These are phyloP conservation scores for Pluvianellus socialis DNA, from an alignment of 2,113 vertebrate genomes.

Conservation along the genomic window DNA sequence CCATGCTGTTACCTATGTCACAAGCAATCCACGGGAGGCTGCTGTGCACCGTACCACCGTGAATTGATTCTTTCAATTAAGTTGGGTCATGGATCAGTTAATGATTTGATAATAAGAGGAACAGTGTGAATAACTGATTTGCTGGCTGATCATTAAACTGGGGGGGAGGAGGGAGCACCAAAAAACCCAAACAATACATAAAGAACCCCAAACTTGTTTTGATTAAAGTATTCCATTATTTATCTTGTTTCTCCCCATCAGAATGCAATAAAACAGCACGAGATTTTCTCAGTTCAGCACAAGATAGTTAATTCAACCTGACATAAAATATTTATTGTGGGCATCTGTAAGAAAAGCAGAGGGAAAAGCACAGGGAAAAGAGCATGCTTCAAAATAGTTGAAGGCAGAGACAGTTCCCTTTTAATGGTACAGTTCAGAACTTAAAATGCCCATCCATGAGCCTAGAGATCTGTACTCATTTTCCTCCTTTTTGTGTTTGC, in stretches of 20 bases:
- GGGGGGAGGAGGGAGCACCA: not conserved
- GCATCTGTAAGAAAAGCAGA: not conserved
- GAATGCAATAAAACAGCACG: not conserved
- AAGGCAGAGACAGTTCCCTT: not conserved
- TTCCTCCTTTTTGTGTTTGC: not conserved
- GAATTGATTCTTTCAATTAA: not conserved
- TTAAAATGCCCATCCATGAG: not conserved
- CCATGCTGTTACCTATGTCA: not conserved
- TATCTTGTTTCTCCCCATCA: constrained; percentile 23
- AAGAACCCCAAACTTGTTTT: constrained; percentile 5
- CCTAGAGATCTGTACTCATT: not conserved
- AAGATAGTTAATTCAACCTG: constrained; percentile 24
- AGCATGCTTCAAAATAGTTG: not conserved
- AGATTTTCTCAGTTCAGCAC: constrained; percentile 20
- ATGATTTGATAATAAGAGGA: not conserved
- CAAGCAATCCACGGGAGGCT: not conserved
- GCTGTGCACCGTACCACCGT: not conserved
- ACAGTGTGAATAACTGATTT: not conserved
- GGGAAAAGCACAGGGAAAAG: not conserved
- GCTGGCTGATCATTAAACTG: not conserved
- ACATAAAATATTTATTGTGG: constrained; percentile 49
- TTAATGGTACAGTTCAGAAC: not conserved
- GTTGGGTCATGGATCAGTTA: not conserved
- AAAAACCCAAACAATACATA: not conserved
- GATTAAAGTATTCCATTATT: constrained; percentile 50